phyloP scores from a whole-genome alignment of 1,140 invertebrate species.

The Zaprionus vittiger region DNA sequence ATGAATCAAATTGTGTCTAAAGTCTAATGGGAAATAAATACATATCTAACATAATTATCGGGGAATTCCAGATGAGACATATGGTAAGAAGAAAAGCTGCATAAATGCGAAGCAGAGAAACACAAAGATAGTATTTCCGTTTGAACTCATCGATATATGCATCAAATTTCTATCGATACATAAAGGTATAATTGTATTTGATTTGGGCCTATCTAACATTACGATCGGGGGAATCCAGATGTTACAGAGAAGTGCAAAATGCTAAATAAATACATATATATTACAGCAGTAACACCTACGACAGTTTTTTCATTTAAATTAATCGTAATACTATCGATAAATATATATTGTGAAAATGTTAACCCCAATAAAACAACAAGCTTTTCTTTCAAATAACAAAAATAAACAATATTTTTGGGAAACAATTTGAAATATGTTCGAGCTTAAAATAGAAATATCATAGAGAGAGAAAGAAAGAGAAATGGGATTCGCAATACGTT shows the following conservation, averaged over 20 bases:
- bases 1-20: conserved; percentile 3
- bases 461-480: background rate
- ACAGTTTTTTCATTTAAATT: background rate
- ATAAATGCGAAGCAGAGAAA: background rate
- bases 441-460: conserved; percentile 12
- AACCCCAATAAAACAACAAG: background rate
- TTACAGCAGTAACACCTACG: background rate
- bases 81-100: background rate
- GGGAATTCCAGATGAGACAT: conserved; percentile 4
- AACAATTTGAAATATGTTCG: conserved; percentile 12
- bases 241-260: background rate
- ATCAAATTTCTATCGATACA: background rate
- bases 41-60: conserved; percentile 1
- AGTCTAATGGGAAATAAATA: background rate
- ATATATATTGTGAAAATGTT: background rate
- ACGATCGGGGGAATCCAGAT: too few species aligned
- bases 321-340: background rate
- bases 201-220: background rate
- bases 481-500: background rate
- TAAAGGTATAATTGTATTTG: background rate
- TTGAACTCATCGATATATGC: background rate
- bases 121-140: background rate
- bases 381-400: background rate
- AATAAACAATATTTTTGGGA: conserved; percentile 6
- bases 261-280: background rate